Percentiles rank a stretch among this genome's conserved stretches.
phyloP scores from a whole-genome alignment of 2,797 vertebrate species.

The Tinamus major region DNA sequence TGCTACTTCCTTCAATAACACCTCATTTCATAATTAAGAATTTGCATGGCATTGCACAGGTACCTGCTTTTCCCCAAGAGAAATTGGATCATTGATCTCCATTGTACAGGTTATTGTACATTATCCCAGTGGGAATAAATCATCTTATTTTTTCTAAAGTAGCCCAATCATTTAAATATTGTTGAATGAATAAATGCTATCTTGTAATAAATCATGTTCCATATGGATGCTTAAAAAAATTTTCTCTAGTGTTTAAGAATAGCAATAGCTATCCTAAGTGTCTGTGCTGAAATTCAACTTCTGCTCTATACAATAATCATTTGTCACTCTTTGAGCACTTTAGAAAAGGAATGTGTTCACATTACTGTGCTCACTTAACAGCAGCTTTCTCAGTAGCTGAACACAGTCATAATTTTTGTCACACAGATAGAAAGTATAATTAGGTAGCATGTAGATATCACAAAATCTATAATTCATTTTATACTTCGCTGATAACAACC shows the following conservation, averaged over 20 bases:
- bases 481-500: neutral
- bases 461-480: neutral
- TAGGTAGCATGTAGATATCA: neutral
- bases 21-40: neutral
- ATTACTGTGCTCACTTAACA: neutral
- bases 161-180: neutral
- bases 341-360: neutral
- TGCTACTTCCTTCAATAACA: neutral
- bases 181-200: neutral
- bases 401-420: neutral
- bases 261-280: neutral
- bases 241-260: neutral
- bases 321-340: neutral
- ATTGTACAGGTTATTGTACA: neutral
- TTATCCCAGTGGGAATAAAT: neutral
- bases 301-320: neutral
- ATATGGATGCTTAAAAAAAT: neutral
- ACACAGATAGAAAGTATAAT: neutral
- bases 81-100: neutral
- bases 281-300: neutral
- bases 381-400: neutral
- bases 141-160: neutral
- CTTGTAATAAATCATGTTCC: neutral
- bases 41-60: neutral
- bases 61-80: neutral